These are phyloP conservation scores for Cephalopterus ornatus DNA, from an alignment of 2,113 vertebrate genomes.

Conservation along the genomic window DNA sequence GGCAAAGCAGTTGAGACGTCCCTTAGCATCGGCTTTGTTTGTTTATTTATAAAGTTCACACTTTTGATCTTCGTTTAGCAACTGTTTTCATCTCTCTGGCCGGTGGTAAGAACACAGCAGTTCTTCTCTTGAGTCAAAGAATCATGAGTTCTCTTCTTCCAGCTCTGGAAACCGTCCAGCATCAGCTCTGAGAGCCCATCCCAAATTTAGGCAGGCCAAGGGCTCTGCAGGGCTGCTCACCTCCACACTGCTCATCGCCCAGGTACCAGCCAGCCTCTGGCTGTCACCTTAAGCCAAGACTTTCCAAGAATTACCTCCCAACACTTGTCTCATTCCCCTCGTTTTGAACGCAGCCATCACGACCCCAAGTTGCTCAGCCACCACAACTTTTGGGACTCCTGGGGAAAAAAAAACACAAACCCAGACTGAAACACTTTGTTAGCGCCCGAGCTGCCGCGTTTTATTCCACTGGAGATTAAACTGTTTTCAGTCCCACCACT, in stretches of 20 bases:
- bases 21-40: conserved; percentile 56
- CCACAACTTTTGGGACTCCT: background rate
- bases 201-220: background rate
- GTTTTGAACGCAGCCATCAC: background rate
- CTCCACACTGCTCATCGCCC: background rate
- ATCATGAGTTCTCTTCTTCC: conserved; percentile 37
- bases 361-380: background rate
- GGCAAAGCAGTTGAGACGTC: conserved; percentile 53
- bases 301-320: background rate
- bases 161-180: conserved; percentile 38
- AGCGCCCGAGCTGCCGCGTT: background rate
- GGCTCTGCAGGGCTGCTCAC: background rate
- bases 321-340: background rate
- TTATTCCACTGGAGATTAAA: background rate
- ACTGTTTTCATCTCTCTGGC: conserved; percentile 54
- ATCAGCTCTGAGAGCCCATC: background rate
- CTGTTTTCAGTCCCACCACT: background rate
- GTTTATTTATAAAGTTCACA: conserved; percentile 61
- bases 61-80: conserved; percentile 63
- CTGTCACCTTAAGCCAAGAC: accelerated
- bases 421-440: background rate
- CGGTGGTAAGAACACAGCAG: conserved; percentile 56
- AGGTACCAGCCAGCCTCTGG: background rate
- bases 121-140: conserved; percentile 41
- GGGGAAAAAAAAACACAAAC: background rate